Evolutionary conservation across 2,113 vertebrate species (phyloP).

Genomic region (Odocoileus hemionus): DNA sequence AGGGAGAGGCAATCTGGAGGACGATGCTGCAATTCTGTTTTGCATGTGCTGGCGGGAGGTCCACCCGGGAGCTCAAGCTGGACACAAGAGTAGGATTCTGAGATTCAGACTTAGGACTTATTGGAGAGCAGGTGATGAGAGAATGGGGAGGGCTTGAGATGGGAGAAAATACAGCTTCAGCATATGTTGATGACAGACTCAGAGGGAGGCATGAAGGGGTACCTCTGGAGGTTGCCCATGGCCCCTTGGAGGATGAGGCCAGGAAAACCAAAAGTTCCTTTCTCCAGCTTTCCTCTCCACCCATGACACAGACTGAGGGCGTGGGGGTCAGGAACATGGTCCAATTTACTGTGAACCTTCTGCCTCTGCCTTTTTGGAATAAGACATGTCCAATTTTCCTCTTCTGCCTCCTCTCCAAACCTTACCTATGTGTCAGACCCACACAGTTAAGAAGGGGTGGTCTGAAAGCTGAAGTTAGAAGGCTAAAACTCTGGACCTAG

Average conservation of each 20-base stretch:
- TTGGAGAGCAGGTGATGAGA: background rate
- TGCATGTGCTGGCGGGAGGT: background rate
- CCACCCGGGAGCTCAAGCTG: rapidly evolving
- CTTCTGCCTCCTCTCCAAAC: background rate
- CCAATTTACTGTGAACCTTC: background rate
- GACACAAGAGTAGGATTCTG: background rate
- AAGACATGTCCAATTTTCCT: background rate
- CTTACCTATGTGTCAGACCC: rapidly evolving
- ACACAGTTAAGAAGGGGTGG: background rate
- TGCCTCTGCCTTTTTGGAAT: background rate
- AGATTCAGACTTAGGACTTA: background rate
- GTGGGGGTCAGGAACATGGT: background rate
- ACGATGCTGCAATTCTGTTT: rapidly evolving
- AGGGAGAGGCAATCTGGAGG: background rate
- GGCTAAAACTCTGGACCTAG: background rate
- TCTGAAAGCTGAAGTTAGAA: background rate
- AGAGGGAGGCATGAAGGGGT: background rate
- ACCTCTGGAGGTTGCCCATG: background rate
- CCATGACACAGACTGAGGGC: background rate
- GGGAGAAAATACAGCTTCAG: background rate
- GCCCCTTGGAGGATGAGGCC: background rate
- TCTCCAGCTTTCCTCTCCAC: background rate
- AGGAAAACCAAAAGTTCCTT: background rate
- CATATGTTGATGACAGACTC: background rate
- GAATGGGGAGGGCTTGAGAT: rapidly evolving